Percentiles rank a stretch among this genome's conserved stretches.
These are phyloP conservation scores for Porites rus DNA, from an alignment of 92 coral and sea anemone genomes.

Conservation along the genomic window DNA sequence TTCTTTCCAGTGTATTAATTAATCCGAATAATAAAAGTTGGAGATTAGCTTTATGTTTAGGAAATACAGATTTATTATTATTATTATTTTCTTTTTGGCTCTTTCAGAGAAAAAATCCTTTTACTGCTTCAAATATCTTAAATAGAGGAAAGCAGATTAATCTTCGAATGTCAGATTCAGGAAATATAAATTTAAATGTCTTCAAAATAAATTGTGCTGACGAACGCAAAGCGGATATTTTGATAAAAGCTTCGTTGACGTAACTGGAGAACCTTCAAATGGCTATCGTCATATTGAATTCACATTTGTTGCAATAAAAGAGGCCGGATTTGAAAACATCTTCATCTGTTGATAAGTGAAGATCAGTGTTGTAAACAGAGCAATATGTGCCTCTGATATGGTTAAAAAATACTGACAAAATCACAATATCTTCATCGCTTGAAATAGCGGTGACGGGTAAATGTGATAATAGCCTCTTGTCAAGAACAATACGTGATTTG, in stretches of 20 bases:
- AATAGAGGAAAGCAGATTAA: background rate
- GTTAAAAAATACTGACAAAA: too few relatives aligned
- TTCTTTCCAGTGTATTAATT: too few relatives aligned
- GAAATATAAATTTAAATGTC: background rate
- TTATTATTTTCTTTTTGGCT: too few relatives aligned
- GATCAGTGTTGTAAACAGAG: background rate
- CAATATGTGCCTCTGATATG: too few relatives aligned
- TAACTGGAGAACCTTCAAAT: background rate
- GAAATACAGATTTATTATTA: too few relatives aligned
- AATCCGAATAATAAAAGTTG: too few relatives aligned
- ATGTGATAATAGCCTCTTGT: too few relatives aligned
- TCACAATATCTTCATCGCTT: too few relatives aligned
- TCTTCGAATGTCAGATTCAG: background rate
- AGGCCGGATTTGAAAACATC: background rate
- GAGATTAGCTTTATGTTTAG: too few relatives aligned
- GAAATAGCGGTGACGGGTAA: too few relatives aligned
- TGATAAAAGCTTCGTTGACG: background rate
- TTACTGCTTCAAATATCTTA: background rate
- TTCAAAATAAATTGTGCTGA: background rate
- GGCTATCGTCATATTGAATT: background rate
- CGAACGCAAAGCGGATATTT: background rate
- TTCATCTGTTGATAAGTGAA: background rate
- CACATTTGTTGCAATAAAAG: background rate
- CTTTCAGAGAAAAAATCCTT: background rate
- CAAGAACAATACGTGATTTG: too few relatives aligned